Evolutionary conservation across 2,113 vertebrate genomes (phyloP).

Genomic region (Tympanuchus pallidicinctus): DNA sequence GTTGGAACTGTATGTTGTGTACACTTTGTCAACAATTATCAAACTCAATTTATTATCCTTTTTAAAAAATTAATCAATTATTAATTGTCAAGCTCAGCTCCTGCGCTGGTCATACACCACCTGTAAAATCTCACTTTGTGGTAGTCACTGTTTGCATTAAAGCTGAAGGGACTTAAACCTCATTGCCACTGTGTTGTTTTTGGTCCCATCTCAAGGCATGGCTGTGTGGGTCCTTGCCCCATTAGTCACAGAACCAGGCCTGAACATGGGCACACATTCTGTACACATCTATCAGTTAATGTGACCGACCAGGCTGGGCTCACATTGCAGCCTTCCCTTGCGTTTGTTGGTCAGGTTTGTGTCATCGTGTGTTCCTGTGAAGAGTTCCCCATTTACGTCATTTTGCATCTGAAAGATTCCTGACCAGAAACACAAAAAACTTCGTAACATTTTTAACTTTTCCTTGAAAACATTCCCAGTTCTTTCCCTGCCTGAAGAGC

Average conservation of each 20-base stretch:
- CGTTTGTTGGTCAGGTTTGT: background rate
- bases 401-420: background rate
- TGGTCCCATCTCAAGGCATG: no score
- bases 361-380: background rate
- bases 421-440: background rate
- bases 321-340: background rate
- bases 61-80: no score
- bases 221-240: no score
- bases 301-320: background rate
- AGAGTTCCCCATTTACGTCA: background rate
- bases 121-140: background rate
- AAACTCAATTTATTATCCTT: no score
- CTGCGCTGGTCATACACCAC: background rate
- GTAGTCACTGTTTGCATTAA: background rate
- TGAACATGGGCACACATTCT: background rate
- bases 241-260: no score
- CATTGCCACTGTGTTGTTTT: no score
- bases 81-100: background rate
- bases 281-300: background rate
- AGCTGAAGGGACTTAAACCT: background rate
- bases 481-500: background rate
- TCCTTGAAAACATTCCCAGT: background rate
- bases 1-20: background rate
- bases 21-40: background rate
- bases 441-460: background rate